Conservation (phyloP, 2,113 vertebrate genomes). For the Dromas ardeola region DNA sequence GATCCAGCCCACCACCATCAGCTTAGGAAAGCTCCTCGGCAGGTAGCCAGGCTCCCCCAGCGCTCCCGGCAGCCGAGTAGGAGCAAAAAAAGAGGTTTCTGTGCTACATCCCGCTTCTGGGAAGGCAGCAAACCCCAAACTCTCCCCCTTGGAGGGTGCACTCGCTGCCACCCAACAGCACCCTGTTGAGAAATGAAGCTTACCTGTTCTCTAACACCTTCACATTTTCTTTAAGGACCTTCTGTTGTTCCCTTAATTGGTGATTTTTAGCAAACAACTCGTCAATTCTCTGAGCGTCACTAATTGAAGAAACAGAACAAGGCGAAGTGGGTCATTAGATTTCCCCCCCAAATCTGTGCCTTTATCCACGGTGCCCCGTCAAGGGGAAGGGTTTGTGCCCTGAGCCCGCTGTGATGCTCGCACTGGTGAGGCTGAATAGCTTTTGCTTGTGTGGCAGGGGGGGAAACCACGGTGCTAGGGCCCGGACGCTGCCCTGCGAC, state of each 20-base stretch:
- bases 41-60: rapidly evolving
- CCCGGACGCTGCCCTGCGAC: not conserved
- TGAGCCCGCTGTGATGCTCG: rapidly evolving
- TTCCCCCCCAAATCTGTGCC: not conserved
- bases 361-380: not conserved
- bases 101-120: not conserved
- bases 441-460: not conserved
- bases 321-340: not conserved
- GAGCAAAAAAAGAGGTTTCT: not conserved
- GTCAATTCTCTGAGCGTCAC: constrained; percentile 90
- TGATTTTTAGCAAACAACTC: constrained; percentile 93
- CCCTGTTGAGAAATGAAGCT: not conserved
- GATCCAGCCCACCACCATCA: not conserved
- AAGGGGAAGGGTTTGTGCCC: not conserved
- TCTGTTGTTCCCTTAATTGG: constrained; percentile 91
- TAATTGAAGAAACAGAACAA: constrained; percentile 32
- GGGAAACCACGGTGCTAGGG: not conserved
- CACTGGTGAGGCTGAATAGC: not conserved
- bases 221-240: constrained; percentile 89
- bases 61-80: not conserved
- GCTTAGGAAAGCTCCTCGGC: not conserved
- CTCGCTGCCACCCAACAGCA: rapidly evolving
- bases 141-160: not conserved
- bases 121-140: not conserved
- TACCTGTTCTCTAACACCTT: constrained; percentile 94